Evolutionary conservation across 2,888 invertebrate species (phyloP).

Genomic region (Girardia tigrina): DNA sequence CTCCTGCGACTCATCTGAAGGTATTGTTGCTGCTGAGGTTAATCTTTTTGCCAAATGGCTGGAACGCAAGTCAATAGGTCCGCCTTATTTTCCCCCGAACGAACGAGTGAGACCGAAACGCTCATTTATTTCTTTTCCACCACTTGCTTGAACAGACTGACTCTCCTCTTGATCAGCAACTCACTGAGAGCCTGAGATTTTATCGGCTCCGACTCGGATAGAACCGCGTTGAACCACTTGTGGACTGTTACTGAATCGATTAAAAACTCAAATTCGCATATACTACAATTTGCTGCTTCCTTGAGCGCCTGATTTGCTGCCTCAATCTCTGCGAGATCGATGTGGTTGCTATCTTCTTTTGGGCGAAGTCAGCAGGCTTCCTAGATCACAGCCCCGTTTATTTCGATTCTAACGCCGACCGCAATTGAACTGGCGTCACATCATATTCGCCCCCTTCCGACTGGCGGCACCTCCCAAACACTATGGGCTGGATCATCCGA

Average conservation of each 20-base stretch:
- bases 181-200: background rate
- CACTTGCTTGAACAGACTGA: too few relatives aligned
- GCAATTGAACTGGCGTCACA: background rate
- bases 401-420: background rate
- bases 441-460: too few relatives aligned
- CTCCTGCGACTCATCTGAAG: too few relatives aligned
- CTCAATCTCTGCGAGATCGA: background rate
- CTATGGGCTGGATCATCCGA: background rate
- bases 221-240: background rate
- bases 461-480: background rate
- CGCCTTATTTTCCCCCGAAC: background rate
- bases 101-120: background rate
- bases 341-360: background rate
- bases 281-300: background rate
- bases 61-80: too few relatives aligned
- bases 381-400: background rate
- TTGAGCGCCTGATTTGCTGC: background rate
- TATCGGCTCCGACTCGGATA: background rate
- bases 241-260: background rate
- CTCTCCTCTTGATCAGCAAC: background rate
- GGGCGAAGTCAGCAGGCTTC: background rate
- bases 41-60: background rate
- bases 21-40: too few relatives aligned
- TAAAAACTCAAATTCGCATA: background rate
- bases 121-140: background rate